Evolutionary conservation across 2,888 invertebrate genomes (phyloP).

Genomic region (Lysandra coridon): DNA sequence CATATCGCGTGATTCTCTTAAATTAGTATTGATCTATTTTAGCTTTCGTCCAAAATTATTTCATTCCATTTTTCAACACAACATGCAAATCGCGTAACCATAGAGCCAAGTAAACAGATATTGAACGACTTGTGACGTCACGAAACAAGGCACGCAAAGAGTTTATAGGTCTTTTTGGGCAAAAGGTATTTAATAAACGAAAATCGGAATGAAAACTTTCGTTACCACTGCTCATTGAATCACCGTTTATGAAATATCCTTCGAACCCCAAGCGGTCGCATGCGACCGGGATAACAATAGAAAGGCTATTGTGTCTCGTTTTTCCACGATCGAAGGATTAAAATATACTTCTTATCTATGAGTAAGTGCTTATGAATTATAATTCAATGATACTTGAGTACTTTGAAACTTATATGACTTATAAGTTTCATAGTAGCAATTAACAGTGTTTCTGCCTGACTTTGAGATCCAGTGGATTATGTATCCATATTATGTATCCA

Average conservation of each 20-base stretch:
- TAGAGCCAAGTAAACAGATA: slow-evolving; percentile 56
- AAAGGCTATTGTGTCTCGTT: too few relatives aligned
- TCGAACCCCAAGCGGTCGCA: too few relatives aligned
- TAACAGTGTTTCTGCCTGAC: not conserved
- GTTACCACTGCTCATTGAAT: too few relatives aligned
- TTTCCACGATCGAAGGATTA: too few relatives aligned
- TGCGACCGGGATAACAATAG: too few relatives aligned
- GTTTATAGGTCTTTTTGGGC: not conserved
- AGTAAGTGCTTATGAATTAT: too few relatives aligned
- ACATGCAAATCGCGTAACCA: slow-evolving; percentile 63
- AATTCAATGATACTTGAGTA: too few relatives aligned
- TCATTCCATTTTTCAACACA: slow-evolving; percentile 61
- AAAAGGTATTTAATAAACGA: not conserved
- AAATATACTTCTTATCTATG: too few relatives aligned
- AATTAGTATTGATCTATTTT: slow-evolving; percentile 74
- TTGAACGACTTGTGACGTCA: slow-evolving; percentile 48
- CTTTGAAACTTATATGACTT: not conserved
- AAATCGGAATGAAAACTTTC: not conserved
- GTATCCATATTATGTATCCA: too few relatives aligned
- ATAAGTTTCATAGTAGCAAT: not conserved
- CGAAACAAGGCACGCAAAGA: not conserved
- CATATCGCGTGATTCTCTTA: slow-evolving; percentile 72
- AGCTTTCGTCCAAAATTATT: slow-evolving; percentile 68
- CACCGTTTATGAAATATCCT: too few relatives aligned
- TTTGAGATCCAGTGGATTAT: not conserved